phyloP scores from a whole-genome alignment of 2,113 vertebrate species.

The Thunnus thynnus region DNA sequence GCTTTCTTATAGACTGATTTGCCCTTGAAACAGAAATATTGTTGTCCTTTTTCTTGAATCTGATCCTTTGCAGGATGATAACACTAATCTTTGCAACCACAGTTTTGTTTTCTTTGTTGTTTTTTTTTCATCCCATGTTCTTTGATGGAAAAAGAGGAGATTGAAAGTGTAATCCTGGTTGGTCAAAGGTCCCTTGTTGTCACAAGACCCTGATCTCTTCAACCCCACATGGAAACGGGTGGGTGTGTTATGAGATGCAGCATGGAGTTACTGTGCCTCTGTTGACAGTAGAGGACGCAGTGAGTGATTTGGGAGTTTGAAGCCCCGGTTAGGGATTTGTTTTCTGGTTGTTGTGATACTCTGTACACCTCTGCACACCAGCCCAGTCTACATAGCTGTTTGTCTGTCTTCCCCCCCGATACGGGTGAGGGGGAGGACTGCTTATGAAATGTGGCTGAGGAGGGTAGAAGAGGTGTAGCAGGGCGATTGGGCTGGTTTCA shows the following conservation, averaged over 20 bases:
- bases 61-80: conserved; percentile 12
- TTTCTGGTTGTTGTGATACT: conserved; percentile 40
- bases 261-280: conserved; percentile 37
- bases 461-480: conserved; percentile 32
- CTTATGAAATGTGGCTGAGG: conserved; percentile 37
- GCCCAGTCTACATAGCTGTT: conserved; percentile 30
- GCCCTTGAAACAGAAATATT: conserved; percentile 48
- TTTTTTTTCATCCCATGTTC: conserved; percentile 15
- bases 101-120: not conserved
- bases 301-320: conserved; percentile 34
- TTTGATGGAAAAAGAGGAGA: conserved; percentile 25
- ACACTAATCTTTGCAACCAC: conserved; percentile 14
- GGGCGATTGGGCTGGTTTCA: conserved; percentile 30
- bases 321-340: conserved; percentile 35
- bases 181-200: not conserved
- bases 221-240: conserved; percentile 28
- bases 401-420: conserved; percentile 6
- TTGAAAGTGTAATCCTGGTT: not conserved
- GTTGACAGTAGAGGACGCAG: conserved; percentile 35
- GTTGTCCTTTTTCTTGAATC: conserved; percentile 15
- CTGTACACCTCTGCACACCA: conserved; percentile 37
- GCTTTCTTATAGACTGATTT: conserved; percentile 40
- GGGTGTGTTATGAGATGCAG: conserved; percentile 50
- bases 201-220: conserved; percentile 19
- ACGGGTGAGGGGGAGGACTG: conserved; percentile 17